These are phyloP conservation scores for Branchinecta sandiegonensis DNA, from an alignment of 2,888 invertebrate species.

Conservation along the genomic window DNA sequence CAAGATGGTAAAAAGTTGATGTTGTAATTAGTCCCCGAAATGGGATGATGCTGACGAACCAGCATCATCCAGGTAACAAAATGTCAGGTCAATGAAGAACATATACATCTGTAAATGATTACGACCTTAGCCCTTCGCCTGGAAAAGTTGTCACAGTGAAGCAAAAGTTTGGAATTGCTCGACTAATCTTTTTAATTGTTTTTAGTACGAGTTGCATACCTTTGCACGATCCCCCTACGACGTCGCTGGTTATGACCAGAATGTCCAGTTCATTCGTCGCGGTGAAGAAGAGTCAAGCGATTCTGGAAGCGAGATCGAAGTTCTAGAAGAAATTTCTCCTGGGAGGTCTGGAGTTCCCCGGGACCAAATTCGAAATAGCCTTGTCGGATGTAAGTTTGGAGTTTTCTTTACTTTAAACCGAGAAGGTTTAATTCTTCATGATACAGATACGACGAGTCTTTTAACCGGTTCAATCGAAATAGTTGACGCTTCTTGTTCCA, in stretches of 20 bases:
- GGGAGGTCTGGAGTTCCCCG: not conserved
- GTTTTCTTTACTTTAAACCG: not conserved
- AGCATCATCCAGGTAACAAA: too few species aligned
- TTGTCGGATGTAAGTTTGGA: conserved; percentile 11
- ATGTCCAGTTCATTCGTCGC: conserved; percentile 31
- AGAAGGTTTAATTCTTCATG: not conserved
- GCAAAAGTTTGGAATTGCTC: too few species aligned
- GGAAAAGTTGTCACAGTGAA: too few species aligned
- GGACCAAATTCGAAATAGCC: not conserved
- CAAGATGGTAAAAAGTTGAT: too few species aligned
- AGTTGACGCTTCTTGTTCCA: too few species aligned
- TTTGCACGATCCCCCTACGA: conserved; percentile 77
- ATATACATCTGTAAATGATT: too few species aligned
- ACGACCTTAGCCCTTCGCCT: too few species aligned
- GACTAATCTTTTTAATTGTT: not conserved
- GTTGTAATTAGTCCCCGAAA: too few species aligned
- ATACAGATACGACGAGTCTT: not conserved
- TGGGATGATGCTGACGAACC: too few species aligned
- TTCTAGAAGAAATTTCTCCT: conserved; percentile 2
- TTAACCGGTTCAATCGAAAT: too few species aligned
- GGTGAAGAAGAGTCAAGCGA: not conserved
- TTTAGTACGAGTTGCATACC: conserved; percentile 59
- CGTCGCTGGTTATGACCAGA: conserved; percentile 49
- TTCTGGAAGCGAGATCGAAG: conserved; percentile 5
- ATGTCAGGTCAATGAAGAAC: too few species aligned